Evolutionary conservation across 2,113 vertebrate genomes (phyloP).

Genomic region (Phalacrocorax carbo): DNA sequence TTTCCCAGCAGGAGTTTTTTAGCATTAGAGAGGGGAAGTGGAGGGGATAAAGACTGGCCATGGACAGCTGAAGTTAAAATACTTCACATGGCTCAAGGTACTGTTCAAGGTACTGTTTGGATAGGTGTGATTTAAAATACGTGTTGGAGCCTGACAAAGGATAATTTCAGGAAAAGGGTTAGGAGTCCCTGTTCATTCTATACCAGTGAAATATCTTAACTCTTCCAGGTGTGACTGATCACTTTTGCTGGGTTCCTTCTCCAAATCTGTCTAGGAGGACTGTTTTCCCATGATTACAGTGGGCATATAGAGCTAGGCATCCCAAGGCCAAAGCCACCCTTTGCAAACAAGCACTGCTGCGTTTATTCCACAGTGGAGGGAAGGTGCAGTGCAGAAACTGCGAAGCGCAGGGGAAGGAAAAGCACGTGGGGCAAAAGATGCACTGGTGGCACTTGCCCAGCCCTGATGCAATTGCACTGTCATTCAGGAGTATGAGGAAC

Average conservation of each 20-base stretch:
- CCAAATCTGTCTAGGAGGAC: not conserved
- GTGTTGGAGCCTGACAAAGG: not conserved
- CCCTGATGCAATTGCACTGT: rapidly evolving
- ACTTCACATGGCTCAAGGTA: not conserved
- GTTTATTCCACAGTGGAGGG: not conserved
- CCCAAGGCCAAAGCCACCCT: not conserved
- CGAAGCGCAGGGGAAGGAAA: not conserved
- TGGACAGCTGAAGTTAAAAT: not conserved
- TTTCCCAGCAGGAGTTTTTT: not conserved
- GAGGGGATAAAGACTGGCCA: not conserved
- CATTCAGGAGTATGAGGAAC: not conserved
- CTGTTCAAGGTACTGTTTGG: not conserved
- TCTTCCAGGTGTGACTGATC: not conserved
- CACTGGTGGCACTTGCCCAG: not conserved
- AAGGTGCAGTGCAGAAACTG: not conserved
- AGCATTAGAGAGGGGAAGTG: not conserved
- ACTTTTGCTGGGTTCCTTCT: not conserved
- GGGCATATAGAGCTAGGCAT: not conserved
- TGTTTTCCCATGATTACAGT: rapidly evolving
- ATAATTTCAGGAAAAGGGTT: not conserved
- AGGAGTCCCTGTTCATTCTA: not conserved
- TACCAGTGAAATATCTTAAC: not conserved
- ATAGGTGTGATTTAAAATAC: not conserved
- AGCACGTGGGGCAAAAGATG: not conserved
- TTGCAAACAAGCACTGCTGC: not conserved